These are phyloP conservation scores for Vollenhovia emeryi DNA, from an alignment of 1,140 invertebrate species.

Conservation along the genomic window DNA sequence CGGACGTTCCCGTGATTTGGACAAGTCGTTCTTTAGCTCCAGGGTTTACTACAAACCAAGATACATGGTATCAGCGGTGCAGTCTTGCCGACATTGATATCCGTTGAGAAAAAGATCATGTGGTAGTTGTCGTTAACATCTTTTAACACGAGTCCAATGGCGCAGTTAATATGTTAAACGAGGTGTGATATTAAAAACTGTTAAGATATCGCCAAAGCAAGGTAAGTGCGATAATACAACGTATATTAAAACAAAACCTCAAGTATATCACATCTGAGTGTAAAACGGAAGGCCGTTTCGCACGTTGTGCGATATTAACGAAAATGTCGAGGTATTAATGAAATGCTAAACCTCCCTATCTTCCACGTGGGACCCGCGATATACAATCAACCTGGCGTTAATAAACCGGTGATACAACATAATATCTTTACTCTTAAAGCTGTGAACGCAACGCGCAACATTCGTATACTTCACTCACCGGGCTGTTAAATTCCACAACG, in stretches of 20 bases:
- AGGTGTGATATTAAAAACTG: conserved; percentile 7
- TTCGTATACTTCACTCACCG: not conserved
- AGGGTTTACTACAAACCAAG: conserved; percentile 91
- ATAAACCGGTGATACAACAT: conserved; percentile 9
- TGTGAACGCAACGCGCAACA: not conserved
- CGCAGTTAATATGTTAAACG: conserved; percentile 42
- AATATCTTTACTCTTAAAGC: not conserved
- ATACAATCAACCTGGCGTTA: conserved; percentile 7
- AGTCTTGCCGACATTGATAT: not conserved
- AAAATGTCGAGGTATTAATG: conserved; percentile 24
- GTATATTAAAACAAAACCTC: not conserved
- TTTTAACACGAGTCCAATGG: conserved; percentile 36
- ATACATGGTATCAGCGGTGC: conserved; percentile 27
- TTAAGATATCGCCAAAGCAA: conserved; percentile 44
- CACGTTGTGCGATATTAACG: not conserved
- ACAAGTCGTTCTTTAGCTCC: conserved; percentile 96
- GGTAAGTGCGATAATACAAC: not conserved
- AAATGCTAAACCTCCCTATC: not conserved
- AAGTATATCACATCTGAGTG: not conserved
- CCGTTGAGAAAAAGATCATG: not conserved
- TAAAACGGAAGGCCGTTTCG: not conserved
- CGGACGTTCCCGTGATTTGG: conserved; percentile 95
- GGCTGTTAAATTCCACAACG: conserved; percentile 9
- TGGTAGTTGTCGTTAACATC: conserved; percentile 27
- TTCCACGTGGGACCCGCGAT: not conserved